Conservation (phyloP, 2,113 vertebrate species). For the Panurus biarmicus region DNA sequence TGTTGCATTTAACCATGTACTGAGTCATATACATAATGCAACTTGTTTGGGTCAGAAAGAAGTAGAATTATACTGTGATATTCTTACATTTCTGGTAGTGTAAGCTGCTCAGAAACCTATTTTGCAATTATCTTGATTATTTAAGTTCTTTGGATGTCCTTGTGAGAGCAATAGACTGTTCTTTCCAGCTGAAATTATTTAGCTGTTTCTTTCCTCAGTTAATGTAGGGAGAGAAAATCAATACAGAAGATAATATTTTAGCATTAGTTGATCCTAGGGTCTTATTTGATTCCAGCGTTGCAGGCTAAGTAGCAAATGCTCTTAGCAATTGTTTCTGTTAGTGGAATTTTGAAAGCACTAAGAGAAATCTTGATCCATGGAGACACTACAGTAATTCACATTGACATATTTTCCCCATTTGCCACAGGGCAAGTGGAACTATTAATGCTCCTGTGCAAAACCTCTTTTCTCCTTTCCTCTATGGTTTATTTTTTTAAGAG, state of each 20-base stretch:
- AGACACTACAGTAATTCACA: conserved; percentile 61
- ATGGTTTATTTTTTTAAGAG: background rate
- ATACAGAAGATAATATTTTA: conserved; percentile 49
- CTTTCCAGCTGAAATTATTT: conserved; percentile 18
- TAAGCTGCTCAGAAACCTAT: background rate
- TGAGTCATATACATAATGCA: background rate
- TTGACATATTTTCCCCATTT: conserved; percentile 56
- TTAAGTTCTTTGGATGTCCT: conserved; percentile 9
- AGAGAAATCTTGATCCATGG: conserved; percentile 57
- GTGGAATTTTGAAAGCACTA: conserved; percentile 56
- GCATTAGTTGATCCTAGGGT: conserved; percentile 50
- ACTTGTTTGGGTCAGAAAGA: background rate
- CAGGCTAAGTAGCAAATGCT: conserved; percentile 54
- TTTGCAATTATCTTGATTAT: conserved; percentile 9
- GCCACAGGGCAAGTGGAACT: conserved; percentile 65
- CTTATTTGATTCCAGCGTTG: conserved; percentile 28
- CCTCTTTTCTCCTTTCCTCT: conserved; percentile 8
- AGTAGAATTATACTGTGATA: background rate
- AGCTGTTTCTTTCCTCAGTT: conserved; percentile 10
- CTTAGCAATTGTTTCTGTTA: conserved; percentile 63
- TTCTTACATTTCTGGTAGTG: background rate
- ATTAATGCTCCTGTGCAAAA: conserved; percentile 45
- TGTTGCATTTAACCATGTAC: background rate
- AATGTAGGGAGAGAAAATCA: conserved; percentile 21
- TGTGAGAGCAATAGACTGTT: background rate